Evolutionary conservation across 30 jellyfish, hydroid and myxozoan genomes (phyloP).

Genomic region (Pseudorhiza aurosa): DNA sequence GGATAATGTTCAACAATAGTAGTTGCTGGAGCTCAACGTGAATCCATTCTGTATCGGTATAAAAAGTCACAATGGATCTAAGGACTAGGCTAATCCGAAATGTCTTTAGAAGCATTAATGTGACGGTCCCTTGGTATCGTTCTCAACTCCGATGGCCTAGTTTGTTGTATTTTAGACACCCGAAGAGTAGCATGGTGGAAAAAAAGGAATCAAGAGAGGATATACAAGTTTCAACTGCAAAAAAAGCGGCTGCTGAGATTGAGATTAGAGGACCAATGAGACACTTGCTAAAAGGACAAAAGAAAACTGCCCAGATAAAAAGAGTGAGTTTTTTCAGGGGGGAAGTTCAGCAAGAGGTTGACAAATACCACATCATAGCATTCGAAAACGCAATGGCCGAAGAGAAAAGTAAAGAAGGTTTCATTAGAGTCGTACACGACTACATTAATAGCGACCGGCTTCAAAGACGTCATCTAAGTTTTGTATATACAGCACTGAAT

Average conservation of each 20-base stretch:
- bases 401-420: conserved; percentile 70
- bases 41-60: too few relatives aligned
- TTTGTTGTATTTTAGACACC: background rate
- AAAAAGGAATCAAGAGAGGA: background rate
- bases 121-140: background rate
- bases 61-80: background rate
- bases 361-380: conserved; percentile 31
- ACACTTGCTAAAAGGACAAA: conserved; percentile 21
- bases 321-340: conserved; percentile 50
- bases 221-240: background rate
- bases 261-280: conserved; percentile 15
- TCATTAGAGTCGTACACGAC: conserved; percentile 52
- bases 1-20: too few relatives aligned
- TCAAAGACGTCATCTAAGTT: conserved; percentile 81
- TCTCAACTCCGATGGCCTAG: background rate
- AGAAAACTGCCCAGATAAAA: conserved; percentile 15
- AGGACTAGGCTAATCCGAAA: background rate
- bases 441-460: conserved; percentile 64
- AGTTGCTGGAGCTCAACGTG: too few relatives aligned
- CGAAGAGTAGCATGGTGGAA: background rate
- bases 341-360: conserved; percentile 28
- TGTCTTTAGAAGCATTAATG: background rate
- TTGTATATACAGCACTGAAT: conserved; percentile 78
- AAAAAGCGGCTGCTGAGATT: background rate
- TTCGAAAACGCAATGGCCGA: conserved; percentile 52